These are phyloP conservation scores for Mesembrinibis cayennensis DNA, from an alignment of 2,113 vertebrate species.

Conservation along the genomic window DNA sequence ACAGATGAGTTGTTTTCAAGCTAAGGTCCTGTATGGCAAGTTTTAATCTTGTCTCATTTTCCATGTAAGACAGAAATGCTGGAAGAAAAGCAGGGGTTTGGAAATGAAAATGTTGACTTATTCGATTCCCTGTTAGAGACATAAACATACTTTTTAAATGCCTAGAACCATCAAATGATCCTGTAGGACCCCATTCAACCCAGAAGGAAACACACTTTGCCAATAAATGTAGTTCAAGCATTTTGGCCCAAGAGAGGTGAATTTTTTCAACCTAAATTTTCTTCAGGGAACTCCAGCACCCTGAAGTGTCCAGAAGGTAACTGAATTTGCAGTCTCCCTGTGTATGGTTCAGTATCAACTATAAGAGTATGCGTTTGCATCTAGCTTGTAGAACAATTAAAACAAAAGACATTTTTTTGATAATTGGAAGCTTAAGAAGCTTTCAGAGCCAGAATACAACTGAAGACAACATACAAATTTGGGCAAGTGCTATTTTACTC, in stretches of 20 bases:
- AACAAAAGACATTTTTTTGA: neutral
- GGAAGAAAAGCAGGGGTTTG: neutral
- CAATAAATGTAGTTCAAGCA: constrained; percentile 9
- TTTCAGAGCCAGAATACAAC: neutral
- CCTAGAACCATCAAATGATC: neutral
- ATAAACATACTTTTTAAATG: neutral
- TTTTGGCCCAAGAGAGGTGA: neutral
- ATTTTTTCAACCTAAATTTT: constrained; percentile 13
- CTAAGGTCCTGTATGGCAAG: neutral
- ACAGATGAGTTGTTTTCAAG: neutral
- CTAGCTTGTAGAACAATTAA: neutral
- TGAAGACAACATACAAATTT: neutral
- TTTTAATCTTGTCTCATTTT: neutral
- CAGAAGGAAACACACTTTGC: constrained; percentile 35
- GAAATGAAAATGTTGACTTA: neutral
- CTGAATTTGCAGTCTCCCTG: neutral
- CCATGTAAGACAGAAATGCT: neutral
- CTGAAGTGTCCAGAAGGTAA: constrained; percentile 5
- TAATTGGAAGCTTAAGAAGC: neutral
- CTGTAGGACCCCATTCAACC: neutral
- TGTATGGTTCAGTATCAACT: neutral
- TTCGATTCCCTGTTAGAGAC: neutral
- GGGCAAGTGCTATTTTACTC: neutral
- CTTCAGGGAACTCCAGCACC: constrained; percentile 12
- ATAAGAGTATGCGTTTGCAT: neutral